Evolutionary conservation across 2,113 vertebrate genomes (phyloP).

Genomic region (Miniopterus natalensis): DNA sequence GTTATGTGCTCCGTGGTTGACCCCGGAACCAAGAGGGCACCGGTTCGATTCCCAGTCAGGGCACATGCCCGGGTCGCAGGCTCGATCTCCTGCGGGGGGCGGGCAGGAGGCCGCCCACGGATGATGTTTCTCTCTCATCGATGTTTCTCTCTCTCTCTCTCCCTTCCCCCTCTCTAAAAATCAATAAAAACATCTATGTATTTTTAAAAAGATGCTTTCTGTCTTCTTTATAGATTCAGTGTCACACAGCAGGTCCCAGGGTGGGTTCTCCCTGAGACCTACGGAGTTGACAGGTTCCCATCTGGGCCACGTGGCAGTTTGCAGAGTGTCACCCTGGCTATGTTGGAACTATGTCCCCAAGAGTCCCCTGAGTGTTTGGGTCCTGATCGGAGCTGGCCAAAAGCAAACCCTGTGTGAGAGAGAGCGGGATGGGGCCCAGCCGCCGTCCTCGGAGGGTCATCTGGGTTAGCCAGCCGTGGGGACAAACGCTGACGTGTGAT

Average conservation of each 20-base stretch:
- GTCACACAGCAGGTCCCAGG: neutral
- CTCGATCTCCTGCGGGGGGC: too few species aligned
- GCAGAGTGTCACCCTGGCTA: neutral
- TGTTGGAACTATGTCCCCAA: neutral
- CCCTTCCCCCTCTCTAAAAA: too few species aligned
- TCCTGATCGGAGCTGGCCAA: neutral
- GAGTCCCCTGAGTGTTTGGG: neutral
- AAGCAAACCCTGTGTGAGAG: neutral
- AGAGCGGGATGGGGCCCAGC: neutral
- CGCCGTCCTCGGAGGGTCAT: neutral
- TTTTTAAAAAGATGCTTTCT: neutral
- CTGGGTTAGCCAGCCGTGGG: too few species aligned
- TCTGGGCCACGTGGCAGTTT: neutral
- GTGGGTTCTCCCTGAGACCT: neutral
- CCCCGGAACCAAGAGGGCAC: too few species aligned
- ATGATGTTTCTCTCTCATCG: too few species aligned
- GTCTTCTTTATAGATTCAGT: neutral
- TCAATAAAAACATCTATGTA: too few species aligned
- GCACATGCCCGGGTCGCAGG: too few species aligned
- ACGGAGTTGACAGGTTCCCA: neutral
- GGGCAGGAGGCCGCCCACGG: too few species aligned
- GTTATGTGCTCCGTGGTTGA: too few species aligned
- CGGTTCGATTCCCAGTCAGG: too few species aligned
- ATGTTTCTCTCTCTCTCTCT: too few species aligned
- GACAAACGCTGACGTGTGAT: neutral